Evolutionary conservation across 2,797 vertebrate species (phyloP).

Genomic region (Phrynocephalus forsythii): DNA sequence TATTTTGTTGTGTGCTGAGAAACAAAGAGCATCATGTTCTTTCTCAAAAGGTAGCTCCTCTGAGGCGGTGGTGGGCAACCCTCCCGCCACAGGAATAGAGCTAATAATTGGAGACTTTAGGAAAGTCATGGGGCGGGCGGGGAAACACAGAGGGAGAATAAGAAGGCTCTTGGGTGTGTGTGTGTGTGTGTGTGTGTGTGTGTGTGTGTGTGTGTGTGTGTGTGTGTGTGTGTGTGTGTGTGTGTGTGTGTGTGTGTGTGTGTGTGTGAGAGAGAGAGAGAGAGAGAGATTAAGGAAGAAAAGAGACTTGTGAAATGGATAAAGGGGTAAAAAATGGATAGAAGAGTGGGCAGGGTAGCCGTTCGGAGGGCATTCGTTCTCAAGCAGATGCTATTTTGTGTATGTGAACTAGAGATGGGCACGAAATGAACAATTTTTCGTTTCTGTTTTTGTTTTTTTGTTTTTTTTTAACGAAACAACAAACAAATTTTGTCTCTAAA

Average conservation of each 20-base stretch:
- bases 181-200: no score
- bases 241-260: no score
- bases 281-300: background rate
- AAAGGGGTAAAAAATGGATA: background rate
- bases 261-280: background rate
- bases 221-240: no score
- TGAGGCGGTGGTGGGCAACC: constrained; percentile 60
- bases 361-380: background rate
- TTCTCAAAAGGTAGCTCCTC: constrained; percentile 73
- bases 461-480: no score
- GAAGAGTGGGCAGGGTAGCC: background rate
- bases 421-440: no score
- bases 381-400: background rate
- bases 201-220: no score
- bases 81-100: constrained; percentile 57
- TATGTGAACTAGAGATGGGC: no score
- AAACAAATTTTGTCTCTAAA: no score
- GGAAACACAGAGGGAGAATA: background rate
- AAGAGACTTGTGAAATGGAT: background rate
- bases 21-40: constrained; percentile 71
- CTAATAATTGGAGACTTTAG: constrained; percentile 64
- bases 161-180: no score
- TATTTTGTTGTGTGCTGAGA: constrained; percentile 78
- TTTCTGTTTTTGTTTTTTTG: no score
- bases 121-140: constrained; percentile 50